Conservation (phyloP, 2,113 vertebrate genomes). For the Calcarius ornatus region DNA sequence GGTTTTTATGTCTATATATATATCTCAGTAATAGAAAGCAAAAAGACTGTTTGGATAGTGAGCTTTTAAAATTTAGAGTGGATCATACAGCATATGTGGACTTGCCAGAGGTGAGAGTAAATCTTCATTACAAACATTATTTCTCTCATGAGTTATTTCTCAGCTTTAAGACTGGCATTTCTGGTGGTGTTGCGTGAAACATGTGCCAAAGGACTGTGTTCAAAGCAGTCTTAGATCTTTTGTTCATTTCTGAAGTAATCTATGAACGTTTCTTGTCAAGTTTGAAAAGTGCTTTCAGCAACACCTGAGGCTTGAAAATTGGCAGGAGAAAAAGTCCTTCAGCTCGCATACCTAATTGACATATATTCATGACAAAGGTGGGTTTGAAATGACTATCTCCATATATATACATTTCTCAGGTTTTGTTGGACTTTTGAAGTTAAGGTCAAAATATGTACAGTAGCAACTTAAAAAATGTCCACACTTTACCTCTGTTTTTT, state of each 20-base stretch:
- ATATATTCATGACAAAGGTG: not conserved
- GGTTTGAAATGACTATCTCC: not conserved
- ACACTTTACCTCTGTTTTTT: not conserved
- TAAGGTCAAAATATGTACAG: not conserved
- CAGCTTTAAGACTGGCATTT: conserved; percentile 9
- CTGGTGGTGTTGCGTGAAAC: conserved; percentile 48
- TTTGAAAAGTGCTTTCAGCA: conserved; percentile 68
- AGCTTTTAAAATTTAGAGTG: conserved; percentile 21
- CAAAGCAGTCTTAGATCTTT: conserved; percentile 69
- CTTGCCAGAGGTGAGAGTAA: not conserved
- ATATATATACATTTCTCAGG: not conserved
- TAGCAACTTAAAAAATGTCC: not conserved
- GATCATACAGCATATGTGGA: not conserved
- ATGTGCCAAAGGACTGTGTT: conserved; percentile 42
- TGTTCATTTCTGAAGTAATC: conserved; percentile 66
- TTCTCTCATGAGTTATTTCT: conserved; percentile 2
- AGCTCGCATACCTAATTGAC: not conserved
- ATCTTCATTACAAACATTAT: conserved; percentile 6
- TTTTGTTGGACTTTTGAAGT: conserved; percentile 9
- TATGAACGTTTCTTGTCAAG: conserved; percentile 52
- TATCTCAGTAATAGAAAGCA: not conserved
- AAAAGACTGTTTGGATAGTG: not conserved
- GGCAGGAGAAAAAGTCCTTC: not conserved
- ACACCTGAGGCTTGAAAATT: conserved; percentile 56
- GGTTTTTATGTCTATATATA: not conserved